phyloP scores from a whole-genome alignment of 2,113 vertebrate species.

The Baryphthengus martii region DNA sequence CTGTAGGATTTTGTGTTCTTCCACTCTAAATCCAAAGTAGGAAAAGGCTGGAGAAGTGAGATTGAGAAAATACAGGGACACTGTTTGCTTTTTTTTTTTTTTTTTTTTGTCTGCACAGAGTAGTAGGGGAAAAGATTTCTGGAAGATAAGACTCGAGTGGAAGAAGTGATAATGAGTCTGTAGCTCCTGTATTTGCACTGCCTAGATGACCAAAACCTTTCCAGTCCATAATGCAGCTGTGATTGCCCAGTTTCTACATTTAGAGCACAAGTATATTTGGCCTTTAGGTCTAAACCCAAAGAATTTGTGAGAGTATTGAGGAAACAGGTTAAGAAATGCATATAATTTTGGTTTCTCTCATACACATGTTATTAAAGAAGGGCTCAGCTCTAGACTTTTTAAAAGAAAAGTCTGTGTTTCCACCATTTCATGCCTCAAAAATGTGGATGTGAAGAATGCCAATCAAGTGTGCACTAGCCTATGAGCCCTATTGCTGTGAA shows the following conservation, averaged over 20 bases:
- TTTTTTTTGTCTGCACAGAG: background rate
- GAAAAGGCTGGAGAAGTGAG: background rate
- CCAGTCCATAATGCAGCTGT: background rate
- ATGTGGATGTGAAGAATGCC: background rate
- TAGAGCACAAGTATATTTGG: background rate
- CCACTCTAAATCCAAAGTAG: background rate
- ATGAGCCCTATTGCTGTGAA: background rate
- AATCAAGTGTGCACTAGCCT: background rate
- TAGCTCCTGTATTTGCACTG: background rate
- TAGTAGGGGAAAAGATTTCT: background rate
- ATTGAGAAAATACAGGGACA: background rate
- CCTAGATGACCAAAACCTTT: background rate
- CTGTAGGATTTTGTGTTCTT: background rate
- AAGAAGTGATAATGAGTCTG: background rate
- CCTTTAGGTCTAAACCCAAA: background rate
- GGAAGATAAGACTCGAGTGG: background rate
- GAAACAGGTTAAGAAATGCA: background rate
- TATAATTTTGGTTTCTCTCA: background rate
- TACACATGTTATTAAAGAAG: background rate
- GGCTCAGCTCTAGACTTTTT: background rate
- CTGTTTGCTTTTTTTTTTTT: no score
- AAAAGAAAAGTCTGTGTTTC: background rate
- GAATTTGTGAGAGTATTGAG: background rate
- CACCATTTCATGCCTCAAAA: background rate
- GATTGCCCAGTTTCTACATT: background rate